phyloP scores from a whole-genome alignment of 92 coral and sea anemone species.

The Zoanthus sociatus region DNA sequence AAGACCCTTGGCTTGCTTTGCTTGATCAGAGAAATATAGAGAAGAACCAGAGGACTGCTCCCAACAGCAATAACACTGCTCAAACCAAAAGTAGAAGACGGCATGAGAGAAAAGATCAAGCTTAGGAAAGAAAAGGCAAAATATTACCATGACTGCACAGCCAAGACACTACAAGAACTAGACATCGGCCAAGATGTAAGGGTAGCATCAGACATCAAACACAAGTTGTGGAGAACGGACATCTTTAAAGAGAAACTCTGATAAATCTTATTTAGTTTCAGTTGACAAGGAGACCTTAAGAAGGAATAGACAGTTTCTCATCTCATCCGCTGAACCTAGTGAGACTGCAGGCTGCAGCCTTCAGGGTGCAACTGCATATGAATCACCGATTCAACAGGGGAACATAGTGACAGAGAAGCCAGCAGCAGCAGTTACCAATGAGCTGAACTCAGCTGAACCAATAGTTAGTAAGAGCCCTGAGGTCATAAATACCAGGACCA shows the following conservation, averaged over 20 bases:
- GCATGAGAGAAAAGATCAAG: neutral
- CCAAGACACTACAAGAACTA: neutral
- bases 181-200: neutral
- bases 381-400: neutral
- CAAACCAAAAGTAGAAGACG: neutral
- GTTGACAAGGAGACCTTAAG: conserved; percentile 29
- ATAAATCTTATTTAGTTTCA: conserved; percentile 39
- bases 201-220: neutral
- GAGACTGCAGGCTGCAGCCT: neutral
- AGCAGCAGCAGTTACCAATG: neutral
- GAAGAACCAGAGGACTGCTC: too few relatives aligned
- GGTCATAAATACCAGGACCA: neutral
- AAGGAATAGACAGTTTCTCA: conserved; percentile 8
- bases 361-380: neutral
- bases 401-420: neutral
- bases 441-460: too few relatives aligned
- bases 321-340: too few relatives aligned
- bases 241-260: conserved; percentile 21
- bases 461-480: neutral
- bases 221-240: neutral
- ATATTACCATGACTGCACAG: neutral
- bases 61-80: neutral
- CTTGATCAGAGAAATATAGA: too few relatives aligned
- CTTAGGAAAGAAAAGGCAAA: neutral
- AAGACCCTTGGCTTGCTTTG: too few relatives aligned